Evolutionary conservation across 2,113 vertebrate species (phyloP), one percentile per base, ranked within the genome.

Genomic region (Entosphenus tridentatus): DNA sequence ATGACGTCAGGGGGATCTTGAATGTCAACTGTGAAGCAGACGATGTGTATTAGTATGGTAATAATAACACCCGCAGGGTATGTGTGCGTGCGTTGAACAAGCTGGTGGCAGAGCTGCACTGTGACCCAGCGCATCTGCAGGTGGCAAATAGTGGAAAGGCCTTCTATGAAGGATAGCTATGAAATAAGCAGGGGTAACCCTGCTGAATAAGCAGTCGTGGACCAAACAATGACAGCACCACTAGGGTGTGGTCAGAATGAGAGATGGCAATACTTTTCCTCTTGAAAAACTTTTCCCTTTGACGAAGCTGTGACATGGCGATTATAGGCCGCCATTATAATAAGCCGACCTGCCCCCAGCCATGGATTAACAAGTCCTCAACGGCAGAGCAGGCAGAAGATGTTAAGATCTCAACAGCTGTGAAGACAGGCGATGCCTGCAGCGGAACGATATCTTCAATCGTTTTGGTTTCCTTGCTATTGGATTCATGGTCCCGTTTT

Each of bases 391-490:
- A 8, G 58, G 58, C 3, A 62, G 58, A 62, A 62, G 8, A 62
- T 62, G 58, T 62, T 5, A 14, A 62, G 39, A 62, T 62, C 58
- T 62, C 58, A 62, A 14, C 16, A 7, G 16, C 58, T 62, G 58
- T 62, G 13, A 17, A 62, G 58, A 62, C 16, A 17, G 7, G 13
- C 16, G 58, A 62, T 3, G 58, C 6, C 58, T 62, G 58, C 58
- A 62, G 16, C 8, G 58, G 7, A 8, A 62, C 58, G 58, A 62
- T 13, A 62, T 62, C 58, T 17, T 17, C 58, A 62, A 62, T 62
- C 16, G 58, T 62, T 62, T 62, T 62, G 58, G 58, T 62, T 17
- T 62, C 58, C 58, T 62, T 62, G 58, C 58, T 7, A 62, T 62
- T 62, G 58, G 58, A 62, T 39, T 62, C 8, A 62, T 14, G 58